A percentile compares a stretch with the other conserved stretches of the same genome.
Conservation (phyloP, 2,113 vertebrate genomes). For the Junco hyemalis region DNA sequence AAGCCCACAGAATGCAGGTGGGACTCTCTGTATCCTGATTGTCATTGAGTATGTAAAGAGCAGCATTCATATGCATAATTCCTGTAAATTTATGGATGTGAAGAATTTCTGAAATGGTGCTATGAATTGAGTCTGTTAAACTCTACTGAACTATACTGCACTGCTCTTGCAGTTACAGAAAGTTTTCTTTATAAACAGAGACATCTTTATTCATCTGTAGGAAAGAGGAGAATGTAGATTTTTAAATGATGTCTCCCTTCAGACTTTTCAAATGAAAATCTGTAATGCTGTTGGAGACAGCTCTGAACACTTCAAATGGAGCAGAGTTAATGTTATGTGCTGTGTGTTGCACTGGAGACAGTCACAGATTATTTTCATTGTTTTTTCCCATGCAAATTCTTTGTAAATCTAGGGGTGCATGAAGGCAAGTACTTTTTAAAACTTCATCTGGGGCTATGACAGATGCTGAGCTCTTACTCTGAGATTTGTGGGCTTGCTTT, state of each 20-base stretch:
- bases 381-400: background rate
- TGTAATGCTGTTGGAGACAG: background rate
- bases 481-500: background rate
- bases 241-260: background rate
- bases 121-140: background rate
- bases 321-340: background rate
- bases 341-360: background rate
- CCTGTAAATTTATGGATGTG: background rate
- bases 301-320: background rate
- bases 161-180: background rate
- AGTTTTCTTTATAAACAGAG: background rate
- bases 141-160: background rate
- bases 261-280: background rate
- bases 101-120: background rate
- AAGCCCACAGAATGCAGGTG: conserved; percentile 3
- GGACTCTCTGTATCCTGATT: background rate
- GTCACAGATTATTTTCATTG: background rate
- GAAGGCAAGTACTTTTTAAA: background rate
- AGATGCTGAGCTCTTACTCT: background rate
- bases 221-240: background rate
- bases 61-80: background rate
- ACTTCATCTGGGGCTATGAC: background rate
- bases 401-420: background rate
- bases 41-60: background rate
- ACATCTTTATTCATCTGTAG: background rate